phyloP scores from a whole-genome alignment of 2,797 vertebrate species.

The Peromyscus aztecus region DNA sequence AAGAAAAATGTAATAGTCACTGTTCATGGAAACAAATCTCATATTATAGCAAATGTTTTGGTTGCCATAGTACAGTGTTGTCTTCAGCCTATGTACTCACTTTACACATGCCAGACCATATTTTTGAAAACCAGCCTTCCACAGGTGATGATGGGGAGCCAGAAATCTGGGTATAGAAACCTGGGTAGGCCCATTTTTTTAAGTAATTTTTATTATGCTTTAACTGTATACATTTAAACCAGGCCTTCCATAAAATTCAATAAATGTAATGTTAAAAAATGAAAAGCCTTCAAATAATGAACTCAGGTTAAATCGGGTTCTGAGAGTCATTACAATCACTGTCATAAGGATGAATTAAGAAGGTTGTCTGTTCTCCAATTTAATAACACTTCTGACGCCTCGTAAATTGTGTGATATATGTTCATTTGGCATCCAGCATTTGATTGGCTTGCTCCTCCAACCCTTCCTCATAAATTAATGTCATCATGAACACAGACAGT shows the following conservation, averaged over 20 bases:
- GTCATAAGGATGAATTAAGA: slow-evolving; percentile 83
- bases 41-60: background rate
- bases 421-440: slow-evolving; percentile 78
- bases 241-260: slow-evolving; percentile 76
- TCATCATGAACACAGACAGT: slow-evolving; percentile 75
- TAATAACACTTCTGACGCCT: slow-evolving; percentile 85
- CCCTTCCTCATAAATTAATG: slow-evolving; percentile 82
- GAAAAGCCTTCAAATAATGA: slow-evolving; percentile 77
- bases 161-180: background rate
- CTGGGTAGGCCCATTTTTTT: background rate
- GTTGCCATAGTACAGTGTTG: background rate
- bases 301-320: slow-evolving; percentile 78
- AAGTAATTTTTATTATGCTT: slow-evolving; percentile 65
- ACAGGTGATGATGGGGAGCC: background rate
- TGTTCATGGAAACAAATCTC: background rate
- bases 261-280: slow-evolving; percentile 78
- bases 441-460: slow-evolving; percentile 82
- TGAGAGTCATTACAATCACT: slow-evolving; percentile 81
- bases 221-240: slow-evolving; percentile 69
- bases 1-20: slow-evolving; percentile 11
- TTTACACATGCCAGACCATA: background rate
- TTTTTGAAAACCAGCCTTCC: background rate
- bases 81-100: background rate
- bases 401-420: slow-evolving; percentile 83
- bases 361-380: slow-evolving; percentile 83